phyloP scores from a whole-genome alignment of 1,140 invertebrate species.

The Magallana ariakensis region DNA sequence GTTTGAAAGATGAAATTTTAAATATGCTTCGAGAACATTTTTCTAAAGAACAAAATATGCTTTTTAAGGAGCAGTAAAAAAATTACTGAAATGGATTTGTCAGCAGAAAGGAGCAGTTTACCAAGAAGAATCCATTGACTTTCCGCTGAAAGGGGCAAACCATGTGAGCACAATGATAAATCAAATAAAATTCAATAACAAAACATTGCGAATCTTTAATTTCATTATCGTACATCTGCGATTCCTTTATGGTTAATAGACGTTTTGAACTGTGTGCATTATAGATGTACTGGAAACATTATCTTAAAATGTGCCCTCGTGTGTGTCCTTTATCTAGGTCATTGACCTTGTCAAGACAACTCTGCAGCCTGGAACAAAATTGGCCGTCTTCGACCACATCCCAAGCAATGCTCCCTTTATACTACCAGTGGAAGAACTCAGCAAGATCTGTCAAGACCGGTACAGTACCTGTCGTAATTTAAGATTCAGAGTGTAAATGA shows the following conservation, averaged over 20 bases:
- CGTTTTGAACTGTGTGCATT: no score
- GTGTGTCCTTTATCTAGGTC: neutral
- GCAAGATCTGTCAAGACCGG: conserved; percentile 72
- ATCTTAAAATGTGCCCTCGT: neutral
- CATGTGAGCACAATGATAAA: conserved; percentile 62
- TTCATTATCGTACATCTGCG: no score
- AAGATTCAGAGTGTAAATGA: no score
- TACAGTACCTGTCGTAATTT: conserved; percentile 38
- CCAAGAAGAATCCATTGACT: conserved; percentile 67
- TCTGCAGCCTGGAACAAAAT: conserved; percentile 66
- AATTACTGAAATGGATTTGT: conserved; percentile 71
- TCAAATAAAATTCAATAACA: no score
- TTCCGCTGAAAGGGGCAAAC: conserved; percentile 66
- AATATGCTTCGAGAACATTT: no score
- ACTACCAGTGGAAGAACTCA: conserved; percentile 74
- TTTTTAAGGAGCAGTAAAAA: conserved; percentile 74
- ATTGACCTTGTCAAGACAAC: conserved; percentile 54
- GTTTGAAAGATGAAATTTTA: no score
- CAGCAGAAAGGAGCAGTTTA: conserved; percentile 68
- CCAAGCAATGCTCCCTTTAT: conserved; percentile 78
- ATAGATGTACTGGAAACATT: no score
- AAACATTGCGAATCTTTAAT: no score
- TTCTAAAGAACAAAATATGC: no score
- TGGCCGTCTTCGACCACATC: conserved; percentile 79
- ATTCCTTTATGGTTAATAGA: no score